phyloP scores from a whole-genome alignment of 1,140 invertebrate species.

The Drosophila cardini region DNA sequence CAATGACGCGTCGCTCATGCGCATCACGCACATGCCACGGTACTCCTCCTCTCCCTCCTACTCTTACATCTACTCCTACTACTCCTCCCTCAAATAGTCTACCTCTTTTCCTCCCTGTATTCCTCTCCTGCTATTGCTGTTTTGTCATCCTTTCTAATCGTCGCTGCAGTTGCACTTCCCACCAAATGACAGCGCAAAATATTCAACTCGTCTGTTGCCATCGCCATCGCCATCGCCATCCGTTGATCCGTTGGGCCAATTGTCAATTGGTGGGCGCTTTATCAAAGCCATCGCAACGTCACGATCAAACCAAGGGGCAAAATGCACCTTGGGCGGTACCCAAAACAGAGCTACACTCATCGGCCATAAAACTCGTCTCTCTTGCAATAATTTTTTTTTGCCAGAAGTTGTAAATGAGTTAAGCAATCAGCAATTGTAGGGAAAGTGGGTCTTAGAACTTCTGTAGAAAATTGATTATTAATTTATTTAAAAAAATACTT shows the following conservation, averaged over 20 bases:
- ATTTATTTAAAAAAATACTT: no score
- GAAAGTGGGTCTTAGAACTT: no score
- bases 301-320: constrained; percentile 48
- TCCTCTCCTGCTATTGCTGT: constrained; percentile 4
- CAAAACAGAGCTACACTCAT: constrained; percentile 16
- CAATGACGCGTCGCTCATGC: constrained; percentile 80
- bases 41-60: no score
- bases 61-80: no score
- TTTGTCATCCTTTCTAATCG: constrained; percentile 66
- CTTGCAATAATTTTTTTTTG: background rate
- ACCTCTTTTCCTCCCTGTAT: background rate
- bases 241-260: constrained; percentile 60
- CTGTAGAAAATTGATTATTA: no score
- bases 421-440: background rate
- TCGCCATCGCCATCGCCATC: constrained; percentile 4
- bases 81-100: background rate
- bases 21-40: constrained; percentile 73
- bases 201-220: constrained; percentile 17
- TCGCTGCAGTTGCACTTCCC: constrained; percentile 28
- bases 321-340: constrained; percentile 39
- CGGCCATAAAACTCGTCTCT: background rate
- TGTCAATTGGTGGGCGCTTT: constrained; percentile 61
- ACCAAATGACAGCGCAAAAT: constrained; percentile 49
- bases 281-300: constrained; percentile 68
- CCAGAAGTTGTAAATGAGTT: background rate